Evolutionary conservation across 2,888 invertebrate genomes (phyloP), one percentile per base, ranked within the genome.

Genomic region (Andrena flavipes): DNA sequence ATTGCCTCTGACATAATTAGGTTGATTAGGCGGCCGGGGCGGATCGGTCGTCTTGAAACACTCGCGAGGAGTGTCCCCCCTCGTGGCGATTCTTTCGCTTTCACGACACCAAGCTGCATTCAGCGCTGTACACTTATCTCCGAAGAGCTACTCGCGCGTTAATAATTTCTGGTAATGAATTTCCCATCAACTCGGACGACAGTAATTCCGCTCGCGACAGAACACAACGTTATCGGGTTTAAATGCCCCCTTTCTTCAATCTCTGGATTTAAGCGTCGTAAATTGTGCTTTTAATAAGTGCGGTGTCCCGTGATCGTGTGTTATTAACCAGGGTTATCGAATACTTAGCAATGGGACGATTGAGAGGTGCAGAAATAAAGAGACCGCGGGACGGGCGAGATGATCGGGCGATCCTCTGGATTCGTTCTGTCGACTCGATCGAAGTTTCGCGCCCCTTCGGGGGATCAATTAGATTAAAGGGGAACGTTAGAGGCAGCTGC

Each of bases 381-480:
- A 20, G 51, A 20, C 8, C 20, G 51, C 51, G 16, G 2, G 29
- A 71, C 4, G 29, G 7, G 8, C 20, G 29, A 59, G 16, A 1
- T 29, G 59, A 48, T 1, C 3, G 4, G 1, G 3, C 13, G n/a
- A 64, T 49, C 23, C 49, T 10, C 8, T 0, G 10, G 62, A 51
- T 60, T 51, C 48, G 73, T 76, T 35, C 48, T 30, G 74, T 30
- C 59, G 78, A 81, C 78, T 86, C 78, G 72, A 85, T 86, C 86
- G 73, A 86, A 86, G 76, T 82, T 84, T 76, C 65, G 62, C 64
- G 26, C 6, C 20, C 20, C 20, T 20, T 20, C n/a, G 2, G 30
- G n/a, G 80, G 73, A 82, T 82, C 80, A 84, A 78, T 64, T 65
- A 71, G 84, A 86, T 86, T 84, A 77, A 70, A 73, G 69, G 63